Evolutionary conservation across 2,888 invertebrate species (phyloP), one percentile per base, ranked within the genome.

Genomic region (Drosophila merina): DNA sequence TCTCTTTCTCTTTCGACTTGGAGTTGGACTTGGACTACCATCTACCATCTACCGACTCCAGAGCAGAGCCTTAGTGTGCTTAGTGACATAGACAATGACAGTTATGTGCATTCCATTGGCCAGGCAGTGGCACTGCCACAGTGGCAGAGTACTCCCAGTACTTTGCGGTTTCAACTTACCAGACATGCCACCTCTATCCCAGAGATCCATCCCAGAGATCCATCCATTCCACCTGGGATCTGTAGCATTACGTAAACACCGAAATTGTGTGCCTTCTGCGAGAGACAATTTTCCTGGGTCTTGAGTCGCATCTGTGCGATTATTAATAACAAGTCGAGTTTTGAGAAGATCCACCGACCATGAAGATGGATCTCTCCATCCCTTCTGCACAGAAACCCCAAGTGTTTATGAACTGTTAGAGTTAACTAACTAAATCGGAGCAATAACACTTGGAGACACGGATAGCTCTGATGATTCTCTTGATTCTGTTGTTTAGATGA

Each of bases 351-450:
- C 20, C 67, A 52, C 70, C 47, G 47, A 72, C 64, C 81, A 81
- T 87, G 78, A 81, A 87, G 82, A 83, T 72, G 77, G 45, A 14
- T 12, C 20, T 1, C 2, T 33, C 44, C 38, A 64, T 26, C n/a
- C 50, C 57, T 49, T 30, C 20, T 25, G 20, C 4, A 14, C 10
- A 10, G 8, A 3, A 14, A 42, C 51, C 51, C 14, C 30, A 81
- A 72, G 79, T 87, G 88, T 82, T 73, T 82, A 88, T 82, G 82
- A 83, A 83, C 82, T 88, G 82, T 83, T 83, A 88, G 88, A 83
- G 83, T 88, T 88, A 88, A 83, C 82, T 79, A 86, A 83, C 88
- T 83, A 88, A 83, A 86, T 88, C 88, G 88, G 86, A 76, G 74
- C 74, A 66, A 63, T 72, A 71, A 57, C 73, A 71, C 72, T 60